These are phyloP conservation scores for Pampusana beccarii DNA, from an alignment of 2,113 vertebrate genomes.

Conservation along the genomic window DNA sequence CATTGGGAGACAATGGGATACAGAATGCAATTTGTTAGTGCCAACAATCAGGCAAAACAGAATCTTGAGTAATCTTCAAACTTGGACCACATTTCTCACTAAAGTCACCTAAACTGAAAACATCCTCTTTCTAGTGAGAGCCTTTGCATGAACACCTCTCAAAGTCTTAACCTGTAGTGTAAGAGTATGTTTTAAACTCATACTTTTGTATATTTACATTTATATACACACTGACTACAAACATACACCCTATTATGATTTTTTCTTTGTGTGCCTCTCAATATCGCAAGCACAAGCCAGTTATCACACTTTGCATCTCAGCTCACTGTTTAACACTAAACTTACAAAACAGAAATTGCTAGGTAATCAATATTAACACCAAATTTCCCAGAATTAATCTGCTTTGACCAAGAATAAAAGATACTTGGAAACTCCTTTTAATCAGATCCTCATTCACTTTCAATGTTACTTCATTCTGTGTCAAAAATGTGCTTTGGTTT, in stretches of 20 bases:
- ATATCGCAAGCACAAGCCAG: background rate
- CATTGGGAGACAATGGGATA: background rate
- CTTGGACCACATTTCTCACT: background rate
- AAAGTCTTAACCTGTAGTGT: no score
- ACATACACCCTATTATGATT: background rate
- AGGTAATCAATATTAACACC: background rate
- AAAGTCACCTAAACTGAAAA: background rate
- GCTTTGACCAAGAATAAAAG: background rate
- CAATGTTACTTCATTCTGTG: background rate
- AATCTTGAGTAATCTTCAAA: background rate
- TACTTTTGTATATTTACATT: fast-evolving
- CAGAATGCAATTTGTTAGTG: background rate
- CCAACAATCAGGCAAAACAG: background rate
- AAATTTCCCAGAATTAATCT: background rate
- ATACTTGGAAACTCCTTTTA: background rate
- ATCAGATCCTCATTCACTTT: background rate
- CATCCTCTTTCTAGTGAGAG: background rate
- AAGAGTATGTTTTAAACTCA: background rate
- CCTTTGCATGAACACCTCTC: background rate
- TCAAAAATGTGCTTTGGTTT: background rate
- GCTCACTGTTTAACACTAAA: background rate
- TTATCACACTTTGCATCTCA: background rate
- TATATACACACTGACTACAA: background rate
- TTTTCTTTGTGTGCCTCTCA: background rate
- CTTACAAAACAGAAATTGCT: background rate